Conservation (phyloP, 2,797 vertebrate genomes). For the Lycodopsis pacificus region DNA sequence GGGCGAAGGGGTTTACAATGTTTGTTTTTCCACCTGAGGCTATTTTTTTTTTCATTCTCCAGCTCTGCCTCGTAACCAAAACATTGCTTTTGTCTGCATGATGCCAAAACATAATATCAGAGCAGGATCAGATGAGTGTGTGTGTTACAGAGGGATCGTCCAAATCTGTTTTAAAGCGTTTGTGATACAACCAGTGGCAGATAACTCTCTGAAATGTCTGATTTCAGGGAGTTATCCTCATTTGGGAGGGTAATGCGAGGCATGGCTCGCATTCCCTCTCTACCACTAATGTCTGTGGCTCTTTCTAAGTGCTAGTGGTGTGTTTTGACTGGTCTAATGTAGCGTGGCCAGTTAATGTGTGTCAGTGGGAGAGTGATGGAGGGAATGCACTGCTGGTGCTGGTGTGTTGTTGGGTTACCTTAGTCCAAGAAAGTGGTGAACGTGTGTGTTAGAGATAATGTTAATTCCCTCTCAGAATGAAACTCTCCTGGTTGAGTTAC, state of each 20-base stretch:
- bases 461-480: background rate
- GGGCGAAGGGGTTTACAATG: constrained; percentile 24
- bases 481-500: background rate
- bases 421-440: background rate
- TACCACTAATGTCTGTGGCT: constrained; percentile 16
- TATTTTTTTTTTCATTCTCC: constrained; percentile 31
- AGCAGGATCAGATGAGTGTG: constrained; percentile 12
- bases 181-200: constrained; percentile 1
- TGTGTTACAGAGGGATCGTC: constrained; percentile 1
- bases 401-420: constrained; percentile 41
- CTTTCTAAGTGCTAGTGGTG: constrained; percentile 22
- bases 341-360: constrained; percentile 29
- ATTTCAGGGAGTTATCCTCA: constrained; percentile 10
- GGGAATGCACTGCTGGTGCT: constrained; percentile 27
- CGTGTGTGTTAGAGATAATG: background rate
- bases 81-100: constrained; percentile 32
- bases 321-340: constrained; percentile 41
- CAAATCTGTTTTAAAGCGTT: constrained; percentile 7
- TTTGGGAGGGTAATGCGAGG: background rate
- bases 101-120: constrained; percentile 52
- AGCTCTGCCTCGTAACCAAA: constrained; percentile 37
- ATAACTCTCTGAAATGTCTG: background rate
- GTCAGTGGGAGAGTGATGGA: constrained; percentile 46
- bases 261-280: constrained; percentile 5
- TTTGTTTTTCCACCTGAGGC: constrained; percentile 10